These are phyloP conservation scores for Prolemur simus DNA, from an alignment of 2,113 vertebrate genomes.

Conservation along the genomic window DNA sequence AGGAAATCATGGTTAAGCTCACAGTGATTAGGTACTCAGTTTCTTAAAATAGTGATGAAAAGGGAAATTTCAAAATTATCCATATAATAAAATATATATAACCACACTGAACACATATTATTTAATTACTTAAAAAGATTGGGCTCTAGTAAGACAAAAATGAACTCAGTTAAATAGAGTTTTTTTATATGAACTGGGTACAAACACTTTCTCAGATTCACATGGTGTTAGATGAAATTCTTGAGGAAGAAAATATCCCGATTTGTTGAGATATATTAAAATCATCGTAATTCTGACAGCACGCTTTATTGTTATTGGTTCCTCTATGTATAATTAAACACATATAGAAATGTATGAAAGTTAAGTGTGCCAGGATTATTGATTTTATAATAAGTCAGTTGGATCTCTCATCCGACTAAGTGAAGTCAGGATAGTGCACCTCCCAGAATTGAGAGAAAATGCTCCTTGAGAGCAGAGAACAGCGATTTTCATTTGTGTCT, in stretches of 20 bases:
- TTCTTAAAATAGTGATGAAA: constrained; percentile 51
- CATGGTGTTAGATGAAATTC: constrained; percentile 11
- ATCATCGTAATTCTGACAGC: background rate
- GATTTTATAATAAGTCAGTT: background rate
- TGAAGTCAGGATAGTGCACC: background rate
- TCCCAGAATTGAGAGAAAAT: background rate
- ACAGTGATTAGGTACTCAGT: constrained; percentile 3
- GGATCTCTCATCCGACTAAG: background rate
- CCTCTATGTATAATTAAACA: background rate
- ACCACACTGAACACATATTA: background rate
- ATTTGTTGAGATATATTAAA: background rate
- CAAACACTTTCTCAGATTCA: constrained; percentile 23
- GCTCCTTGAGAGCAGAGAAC: background rate
- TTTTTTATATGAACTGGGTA: background rate
- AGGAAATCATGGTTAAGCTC: constrained; percentile 11
- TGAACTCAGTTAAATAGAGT: background rate
- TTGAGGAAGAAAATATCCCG: background rate
- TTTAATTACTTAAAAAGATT: constrained; percentile 12
- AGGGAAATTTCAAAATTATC: constrained; percentile 28
- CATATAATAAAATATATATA: background rate
- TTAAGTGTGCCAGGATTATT: background rate
- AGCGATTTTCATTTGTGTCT: background rate
- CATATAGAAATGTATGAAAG: background rate
- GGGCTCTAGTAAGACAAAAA: background rate
- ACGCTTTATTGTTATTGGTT: background rate